phyloP scores from a whole-genome alignment of 2,113 vertebrate species.

The Laticauda laticaudata region DNA sequence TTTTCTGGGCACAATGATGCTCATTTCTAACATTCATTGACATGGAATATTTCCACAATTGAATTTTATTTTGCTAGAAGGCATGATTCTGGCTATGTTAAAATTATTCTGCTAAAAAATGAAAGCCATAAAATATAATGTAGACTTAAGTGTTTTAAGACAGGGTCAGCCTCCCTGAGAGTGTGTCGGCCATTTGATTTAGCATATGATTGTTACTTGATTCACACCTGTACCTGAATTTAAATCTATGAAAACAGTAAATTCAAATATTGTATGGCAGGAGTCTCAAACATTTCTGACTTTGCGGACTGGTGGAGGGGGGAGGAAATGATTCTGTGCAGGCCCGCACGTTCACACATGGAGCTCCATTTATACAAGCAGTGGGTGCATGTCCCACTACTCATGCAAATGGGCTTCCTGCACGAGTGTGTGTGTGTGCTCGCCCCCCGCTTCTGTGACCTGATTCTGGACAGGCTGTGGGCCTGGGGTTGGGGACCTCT shows the following conservation, averaged over 20 bases:
- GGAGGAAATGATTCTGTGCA: neutral
- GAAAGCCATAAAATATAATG: neutral
- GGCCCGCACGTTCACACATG: accelerated
- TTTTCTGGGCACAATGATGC: neutral
- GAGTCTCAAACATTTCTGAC: too few species aligned
- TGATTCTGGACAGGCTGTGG: too few species aligned
- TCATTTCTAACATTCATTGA: neutral
- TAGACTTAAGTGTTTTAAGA: neutral
- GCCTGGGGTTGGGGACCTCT: too few species aligned
- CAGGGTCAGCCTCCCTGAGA: neutral
- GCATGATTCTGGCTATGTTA: neutral
- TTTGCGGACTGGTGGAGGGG: neutral
- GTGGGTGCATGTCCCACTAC: too few species aligned
- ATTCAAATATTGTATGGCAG: neutral
- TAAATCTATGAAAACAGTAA: neutral
- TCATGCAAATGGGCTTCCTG: too few species aligned
- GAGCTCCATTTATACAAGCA: neutral
- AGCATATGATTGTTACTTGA: neutral
- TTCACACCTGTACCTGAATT: neutral
- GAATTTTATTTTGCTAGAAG: neutral
- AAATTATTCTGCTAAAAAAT: neutral
- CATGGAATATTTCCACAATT: neutral
- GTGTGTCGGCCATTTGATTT: neutral
- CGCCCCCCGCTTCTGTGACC: accelerated
- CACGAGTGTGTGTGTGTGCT: too few species aligned